Conservation (phyloP, 2,888 invertebrate species). For the Biston betularia region DNA sequence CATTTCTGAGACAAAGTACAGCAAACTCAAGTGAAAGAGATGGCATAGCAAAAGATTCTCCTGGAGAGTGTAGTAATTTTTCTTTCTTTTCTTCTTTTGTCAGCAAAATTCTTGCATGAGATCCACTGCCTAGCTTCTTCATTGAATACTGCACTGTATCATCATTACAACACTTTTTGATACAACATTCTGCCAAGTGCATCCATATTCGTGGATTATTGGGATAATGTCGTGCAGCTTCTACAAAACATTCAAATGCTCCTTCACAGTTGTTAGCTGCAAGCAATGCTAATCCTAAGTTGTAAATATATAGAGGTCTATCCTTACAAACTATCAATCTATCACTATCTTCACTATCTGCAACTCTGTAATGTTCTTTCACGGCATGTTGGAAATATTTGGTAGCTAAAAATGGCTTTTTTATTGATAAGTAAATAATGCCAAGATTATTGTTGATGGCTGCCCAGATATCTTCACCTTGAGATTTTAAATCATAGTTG, state of each 20-base stretch:
- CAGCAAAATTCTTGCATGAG: slow-evolving; percentile 75
- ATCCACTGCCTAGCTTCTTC: slow-evolving; percentile 77
- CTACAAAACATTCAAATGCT: slow-evolving; percentile 96
- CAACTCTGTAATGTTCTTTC: slow-evolving; percentile 88
- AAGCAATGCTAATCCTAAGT: slow-evolving; percentile 93
- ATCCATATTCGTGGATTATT: slow-evolving; percentile 97
- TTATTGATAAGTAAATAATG: slow-evolving; percentile 92
- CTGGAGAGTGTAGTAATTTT: slow-evolving; percentile 74
- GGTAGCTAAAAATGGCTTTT: slow-evolving; percentile 92
- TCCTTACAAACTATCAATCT: slow-evolving; percentile 76
- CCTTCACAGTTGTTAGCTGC: slow-evolving; percentile 92
- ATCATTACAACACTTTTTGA: slow-evolving; percentile 88
- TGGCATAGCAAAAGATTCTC: slow-evolving; percentile 94
- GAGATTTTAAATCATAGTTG: slow-evolving; percentile 72
- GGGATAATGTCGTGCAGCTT: slow-evolving; percentile 94
- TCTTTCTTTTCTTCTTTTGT: slow-evolving; percentile 72
- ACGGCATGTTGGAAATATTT: slow-evolving; percentile 93
- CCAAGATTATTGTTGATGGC: slow-evolving; percentile 93
- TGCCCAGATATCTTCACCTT: slow-evolving; percentile 83
- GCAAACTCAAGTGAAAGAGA: slow-evolving; percentile 96
- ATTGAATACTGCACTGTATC: slow-evolving; percentile 77
- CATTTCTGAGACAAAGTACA: slow-evolving; percentile 94
- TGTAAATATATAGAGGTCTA: slow-evolving; percentile 90
- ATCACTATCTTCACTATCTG: slow-evolving; percentile 76
- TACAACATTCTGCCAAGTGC: slow-evolving; percentile 96